Evolutionary conservation across 2,113 vertebrate species (phyloP).

Genomic region (Gopherus evgoodei): DNA sequence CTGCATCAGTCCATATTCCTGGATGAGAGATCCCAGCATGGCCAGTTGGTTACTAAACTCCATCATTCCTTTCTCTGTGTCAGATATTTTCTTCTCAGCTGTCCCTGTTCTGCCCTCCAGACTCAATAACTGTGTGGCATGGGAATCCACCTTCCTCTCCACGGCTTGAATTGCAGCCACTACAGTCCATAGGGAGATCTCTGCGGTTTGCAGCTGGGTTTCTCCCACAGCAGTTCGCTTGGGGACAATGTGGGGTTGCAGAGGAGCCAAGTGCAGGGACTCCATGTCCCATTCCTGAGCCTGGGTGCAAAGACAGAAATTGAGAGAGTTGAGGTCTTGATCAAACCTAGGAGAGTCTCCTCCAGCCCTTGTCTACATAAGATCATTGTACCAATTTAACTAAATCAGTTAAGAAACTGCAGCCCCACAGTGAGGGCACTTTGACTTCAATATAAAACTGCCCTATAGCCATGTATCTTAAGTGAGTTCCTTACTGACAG

Average conservation of each 20-base stretch:
- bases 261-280: neutral
- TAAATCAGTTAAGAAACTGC: neutral
- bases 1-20: conserved; percentile 73
- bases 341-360: neutral
- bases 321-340: neutral
- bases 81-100: conserved; percentile 72
- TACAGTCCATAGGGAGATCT: conserved; percentile 79
- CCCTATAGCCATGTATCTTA: neutral
- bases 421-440: no score
- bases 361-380: neutral
- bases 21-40: conserved; percentile 70
- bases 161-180: conserved; percentile 79
- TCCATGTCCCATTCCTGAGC: neutral
- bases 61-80: conserved; percentile 72
- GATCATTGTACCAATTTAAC: no score
- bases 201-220: conserved; percentile 48
- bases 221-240: conserved; percentile 13
- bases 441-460: neutral
- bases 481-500: neutral
- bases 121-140: conserved; percentile 72
- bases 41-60: conserved; percentile 76
- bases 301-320: neutral
- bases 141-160: conserved; percentile 78
- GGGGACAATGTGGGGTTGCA: conserved; percentile 4
- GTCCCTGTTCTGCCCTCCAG: conserved; percentile 72